Evolutionary conservation across 2,888 invertebrate species (phyloP), one percentile per base, ranked within the genome.

Genomic region (Hydroisotoma schaefferi): DNA sequence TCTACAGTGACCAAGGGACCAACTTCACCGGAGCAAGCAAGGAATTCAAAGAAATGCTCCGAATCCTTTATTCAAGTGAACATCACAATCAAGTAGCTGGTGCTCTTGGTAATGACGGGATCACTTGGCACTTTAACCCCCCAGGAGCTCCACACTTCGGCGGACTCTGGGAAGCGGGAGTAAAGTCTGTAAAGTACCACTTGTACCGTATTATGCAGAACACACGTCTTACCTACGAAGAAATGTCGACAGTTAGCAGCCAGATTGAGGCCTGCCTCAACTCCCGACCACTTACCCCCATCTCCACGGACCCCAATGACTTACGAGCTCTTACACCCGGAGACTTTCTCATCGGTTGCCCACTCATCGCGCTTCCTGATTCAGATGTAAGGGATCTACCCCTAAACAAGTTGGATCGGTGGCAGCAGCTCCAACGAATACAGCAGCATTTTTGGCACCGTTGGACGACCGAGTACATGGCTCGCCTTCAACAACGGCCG

Each of bases 151-250:
- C 75, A 1, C 74, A 77, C 54, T 74, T 74, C 44, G 75, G 76
- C 2, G 75, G 75, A 1, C 52, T 76, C 4, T 76, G 75, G 74
- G 75, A 77, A 58, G 73, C 74, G 1, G 73, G 72, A 2, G 74
- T 77, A 0, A 75, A 75, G 48, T 73, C 73, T 0, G 62, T 73
- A 0, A 77, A 76, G 62, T 69, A 63, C 57, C 75, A 75, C 58
- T 48, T 76, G 1, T 65, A 66, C 20, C 59, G 74, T 23, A 64
- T 74, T 1, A 48, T 75, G 3, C 73, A 73, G 0, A 63, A 69
- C 2, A 26, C 64, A 10, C 66, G 51, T 2, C 43, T 73, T 1
- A 75, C 73, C 0, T 74, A 63, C 47, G 74, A 76, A 55, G 75
- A 77, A 51, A 57, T 75, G 12, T 53, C 63, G 15, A 76, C 75